A percentile compares a stretch with the other conserved stretches of the same genome.
These are phyloP conservation scores for Rhadinocentrus ornatus DNA, from an alignment of 2,797 vertebrate species.

Conservation along the genomic window DNA sequence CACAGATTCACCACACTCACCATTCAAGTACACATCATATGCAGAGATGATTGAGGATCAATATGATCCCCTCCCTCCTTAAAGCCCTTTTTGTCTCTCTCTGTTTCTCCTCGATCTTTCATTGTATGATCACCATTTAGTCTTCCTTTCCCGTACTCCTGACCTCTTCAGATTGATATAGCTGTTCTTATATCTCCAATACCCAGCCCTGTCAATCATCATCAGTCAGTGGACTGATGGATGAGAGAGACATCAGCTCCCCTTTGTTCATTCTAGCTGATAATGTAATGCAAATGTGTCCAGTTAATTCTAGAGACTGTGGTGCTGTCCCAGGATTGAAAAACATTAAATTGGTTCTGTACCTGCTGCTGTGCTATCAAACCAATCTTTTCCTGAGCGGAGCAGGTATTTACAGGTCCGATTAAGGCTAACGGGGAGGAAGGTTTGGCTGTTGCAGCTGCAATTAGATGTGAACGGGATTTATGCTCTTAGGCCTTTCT, in stretches of 20 bases:
- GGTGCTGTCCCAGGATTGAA: slow-evolving; percentile 13
- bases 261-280: slow-evolving; percentile 12
- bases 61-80: slow-evolving; percentile 31
- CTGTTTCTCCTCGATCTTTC: slow-evolving; percentile 26
- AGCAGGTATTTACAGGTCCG: slow-evolving; percentile 59
- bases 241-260: slow-evolving; percentile 7
- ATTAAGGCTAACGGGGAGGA: slow-evolving; percentile 62
- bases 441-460: slow-evolving; percentile 45
- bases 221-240: slow-evolving; percentile 10
- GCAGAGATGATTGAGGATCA: slow-evolving; percentile 54
- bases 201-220: slow-evolving; percentile 35
- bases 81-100: slow-evolving; percentile 22
- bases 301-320: slow-evolving; percentile 16
- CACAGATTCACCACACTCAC: neutral
- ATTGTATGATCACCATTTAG: slow-evolving; percentile 34
- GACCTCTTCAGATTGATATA: slow-evolving; percentile 37
- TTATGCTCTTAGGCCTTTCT: slow-evolving; percentile 53
- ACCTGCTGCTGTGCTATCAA: slow-evolving; percentile 33
- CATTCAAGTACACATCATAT: neutral
- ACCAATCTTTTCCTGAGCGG: slow-evolving; percentile 30
- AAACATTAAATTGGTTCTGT: slow-evolving; percentile 45
- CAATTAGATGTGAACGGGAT: slow-evolving; percentile 59
- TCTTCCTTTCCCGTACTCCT: neutral
- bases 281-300: slow-evolving; percentile 13
- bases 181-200: slow-evolving; percentile 19